Percentiles rank a stretch among this genome's conserved stretches.
Evolutionary conservation across 2,888 invertebrate species (phyloP).

Genomic region (Petrolisthes cinctipes): DNA sequence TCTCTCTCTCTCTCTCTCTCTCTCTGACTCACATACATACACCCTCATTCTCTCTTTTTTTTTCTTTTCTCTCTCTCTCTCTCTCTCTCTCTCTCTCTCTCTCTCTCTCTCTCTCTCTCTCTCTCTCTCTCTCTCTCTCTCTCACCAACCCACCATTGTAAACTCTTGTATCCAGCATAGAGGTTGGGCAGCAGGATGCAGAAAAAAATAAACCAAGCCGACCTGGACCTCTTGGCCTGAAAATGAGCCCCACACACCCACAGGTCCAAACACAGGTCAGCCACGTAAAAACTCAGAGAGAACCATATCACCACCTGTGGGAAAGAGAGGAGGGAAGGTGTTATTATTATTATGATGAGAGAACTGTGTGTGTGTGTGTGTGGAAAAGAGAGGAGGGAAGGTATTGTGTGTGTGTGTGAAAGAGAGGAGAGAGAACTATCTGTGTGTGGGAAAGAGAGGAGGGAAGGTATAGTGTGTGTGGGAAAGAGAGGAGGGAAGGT

Average conservation of each 20-base stretch:
- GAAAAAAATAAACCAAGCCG: constrained; percentile 65
- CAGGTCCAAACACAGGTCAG: constrained; percentile 59
- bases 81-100: neutral
- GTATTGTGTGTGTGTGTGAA: too few species aligned
- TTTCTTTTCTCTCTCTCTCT: neutral
- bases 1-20: too few species aligned
- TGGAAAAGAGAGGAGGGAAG: neutral
- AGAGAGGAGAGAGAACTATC: too few species aligned
- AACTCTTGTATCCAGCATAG: constrained; percentile 64
- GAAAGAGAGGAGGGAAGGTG: neutral
- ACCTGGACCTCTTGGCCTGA: constrained; percentile 14
- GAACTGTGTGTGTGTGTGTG: neutral
- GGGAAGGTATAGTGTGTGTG: constrained; percentile 8
- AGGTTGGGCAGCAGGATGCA: constrained; percentile 63
- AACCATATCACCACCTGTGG: constrained; percentile 57
- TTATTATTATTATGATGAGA: neutral
- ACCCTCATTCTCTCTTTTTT: too few species aligned
- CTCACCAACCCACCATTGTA: constrained; percentile 56
- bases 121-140: neutral
- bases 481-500: neutral
- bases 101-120: neutral
- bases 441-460: constrained; percentile 20
- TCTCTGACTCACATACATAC: too few species aligned
- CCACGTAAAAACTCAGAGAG: constrained; percentile 59
- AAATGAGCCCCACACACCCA: constrained; percentile 57